Evolutionary conservation across 2,797 vertebrate species (phyloP), one percentile per base, ranked within the genome.

Genomic region (Ispidina picta): DNA sequence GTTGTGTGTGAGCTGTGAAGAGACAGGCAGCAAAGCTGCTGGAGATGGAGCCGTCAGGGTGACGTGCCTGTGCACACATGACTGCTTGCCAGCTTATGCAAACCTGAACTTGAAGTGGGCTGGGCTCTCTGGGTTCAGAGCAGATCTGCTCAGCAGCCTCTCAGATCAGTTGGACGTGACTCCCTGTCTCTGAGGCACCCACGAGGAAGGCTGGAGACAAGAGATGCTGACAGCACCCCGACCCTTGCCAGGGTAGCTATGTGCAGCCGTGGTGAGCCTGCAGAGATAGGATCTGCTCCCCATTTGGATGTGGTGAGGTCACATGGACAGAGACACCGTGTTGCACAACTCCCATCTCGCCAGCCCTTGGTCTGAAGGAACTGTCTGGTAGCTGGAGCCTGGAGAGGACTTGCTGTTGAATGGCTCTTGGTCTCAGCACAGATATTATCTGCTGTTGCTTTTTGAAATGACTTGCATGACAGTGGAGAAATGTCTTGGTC

Each of bases 61-160:
- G 65, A 10, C 44, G 7, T 19, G 59, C 4, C 29, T 11, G 5
- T 8, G 17, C 5, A 5, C 2, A 3, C 13, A 2, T 0, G 33
- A 39, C 41, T 89, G 14, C 49, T 41, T 26, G 23, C 51, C 54
- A 54, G 8, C 5, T 60, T 21, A 13, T 6, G 60, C 41, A 46
- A 29, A 44, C 25, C 65, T 12, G n/a, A 17, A 1, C 15, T 25
- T 18, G 58, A 68, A 19, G 14, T 13, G 58, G 41, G 44, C 43
- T 64, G 76, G 76, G 39, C 4, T 2, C 4, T 18, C 58, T 74
- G 2, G 3, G 64, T 74, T 80, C 70, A 14, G 25, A 37, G 64
- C 19, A 4, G 28, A 31, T 33, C 54, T 51, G 49, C 48, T 69
- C 31, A 0, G 3, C 6, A 23, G 37, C 75, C 9, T 74, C 51